Base-by-base conservation (phyloP, 1,140 invertebrate genomes). In the Palaemon carinicauda region DNA sequence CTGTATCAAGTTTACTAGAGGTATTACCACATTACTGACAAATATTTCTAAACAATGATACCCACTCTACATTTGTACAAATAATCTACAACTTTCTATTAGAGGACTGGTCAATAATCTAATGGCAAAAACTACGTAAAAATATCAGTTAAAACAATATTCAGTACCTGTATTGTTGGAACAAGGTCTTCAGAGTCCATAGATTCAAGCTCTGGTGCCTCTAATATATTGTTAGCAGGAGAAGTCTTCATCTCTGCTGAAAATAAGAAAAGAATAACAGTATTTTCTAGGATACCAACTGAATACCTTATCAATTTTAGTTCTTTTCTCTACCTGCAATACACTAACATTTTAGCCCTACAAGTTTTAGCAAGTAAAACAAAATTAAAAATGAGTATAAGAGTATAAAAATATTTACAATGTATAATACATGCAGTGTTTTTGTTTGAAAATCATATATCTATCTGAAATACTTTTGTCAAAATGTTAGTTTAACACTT, bases 131-230 rank as follows among this genome's bases (percentile, higher is more conserved):
- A 69, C 21, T 17, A 17, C 21, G 9, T 17, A 15, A 3, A 69
- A 24, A 14, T 52, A 1, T 14, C 27, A 19, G 15, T 2, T 24
- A 79, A 27, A 78, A n/a, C n/a, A 9, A 7, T 84, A 29, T 29
- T 78, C n/a, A 33, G 17, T 56, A 89, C 88, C 81, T 87, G 86
- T 87, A 89, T 89, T 81, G 83, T 81, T 52, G 86, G 86, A 24
- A 89, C 85, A 29, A 89, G 78, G 78, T 89, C 88, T 71, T 89
- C 88, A 24, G 88, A 89, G 71, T 89, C 88, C 88, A 89, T 89
- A 3, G 88, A 89, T 79, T 89, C 88, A 19, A 89, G 69, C 82
- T 89, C 88, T 60, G 86, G 78, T 53, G 84, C 84, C 65, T 86
- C 84, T 10, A 86, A 77, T 60, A 80, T 86, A 56, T 80, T 86